A percentile compares a stretch with the other conserved stretches of the same genome.
phyloP scores from a whole-genome alignment of 2,113 vertebrate species.

The Casuarius casuarius region DNA sequence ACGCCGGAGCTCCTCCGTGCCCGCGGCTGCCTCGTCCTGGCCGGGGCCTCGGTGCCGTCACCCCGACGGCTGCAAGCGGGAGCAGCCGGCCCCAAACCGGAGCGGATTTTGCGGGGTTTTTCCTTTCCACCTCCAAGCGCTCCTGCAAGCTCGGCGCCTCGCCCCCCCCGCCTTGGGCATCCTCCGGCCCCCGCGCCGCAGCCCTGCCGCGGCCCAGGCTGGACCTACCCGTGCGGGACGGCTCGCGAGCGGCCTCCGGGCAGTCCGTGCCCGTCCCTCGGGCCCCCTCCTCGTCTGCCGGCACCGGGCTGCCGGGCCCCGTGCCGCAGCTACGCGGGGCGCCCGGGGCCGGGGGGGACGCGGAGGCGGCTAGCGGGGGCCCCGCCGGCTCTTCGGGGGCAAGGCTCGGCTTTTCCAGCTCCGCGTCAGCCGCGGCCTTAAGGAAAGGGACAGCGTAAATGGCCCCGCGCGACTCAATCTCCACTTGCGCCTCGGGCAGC shows the following conservation, averaged over 20 bases:
- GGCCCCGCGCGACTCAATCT: conserved; percentile 82
- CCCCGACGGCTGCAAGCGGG: neutral
- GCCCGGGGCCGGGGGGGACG: neutral
- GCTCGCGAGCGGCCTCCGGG: fast-evolving
- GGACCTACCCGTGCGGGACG: neutral
- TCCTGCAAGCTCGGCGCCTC: neutral
- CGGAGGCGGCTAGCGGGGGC: neutral
- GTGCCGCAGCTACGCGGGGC: neutral
- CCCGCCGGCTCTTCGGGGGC: conserved; percentile 48
- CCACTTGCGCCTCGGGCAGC: conserved; percentile 63
- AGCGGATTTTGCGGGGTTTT: neutral
- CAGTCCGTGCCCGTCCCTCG: neutral
- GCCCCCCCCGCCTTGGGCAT: neutral
- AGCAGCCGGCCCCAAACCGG: neutral
- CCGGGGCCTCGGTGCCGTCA: too few species aligned
- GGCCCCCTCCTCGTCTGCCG: neutral
- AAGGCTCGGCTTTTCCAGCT: conserved; percentile 59
- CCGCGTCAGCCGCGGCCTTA: conserved; percentile 42
- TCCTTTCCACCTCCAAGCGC: neutral
- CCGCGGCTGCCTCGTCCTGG: too few species aligned
- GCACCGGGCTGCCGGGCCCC: neutral
- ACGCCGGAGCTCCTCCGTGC: too few species aligned
- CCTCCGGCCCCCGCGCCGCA: neutral
- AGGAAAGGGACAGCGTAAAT: conserved; percentile 80
- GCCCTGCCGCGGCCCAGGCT: neutral